Evolutionary conservation across 2,888 invertebrate species (phyloP), one percentile per base, ranked within the genome.

Genomic region (Lochmaea capreae): DNA sequence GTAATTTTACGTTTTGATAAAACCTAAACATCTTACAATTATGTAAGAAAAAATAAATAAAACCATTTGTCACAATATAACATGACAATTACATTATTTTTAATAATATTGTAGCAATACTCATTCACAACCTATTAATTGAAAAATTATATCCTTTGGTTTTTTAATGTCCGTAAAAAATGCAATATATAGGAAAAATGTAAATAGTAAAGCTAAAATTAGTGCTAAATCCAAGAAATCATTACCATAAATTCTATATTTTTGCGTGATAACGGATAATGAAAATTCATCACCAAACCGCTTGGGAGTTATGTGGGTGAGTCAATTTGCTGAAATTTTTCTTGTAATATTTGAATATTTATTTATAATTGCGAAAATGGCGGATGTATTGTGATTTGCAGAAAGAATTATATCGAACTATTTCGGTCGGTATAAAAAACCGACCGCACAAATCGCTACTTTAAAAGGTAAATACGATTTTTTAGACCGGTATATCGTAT

Each of bases 361-460:
- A 42, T 58, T 62, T 26, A 52, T 69, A 52, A 54, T 63, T 63
- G 42, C 42, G 52, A 70, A 54, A 6, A 70, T 63, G 42, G 11
- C 62, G 62, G 62, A 69, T 68, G 46, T 69, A 57, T 61, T 42
- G 49, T 49, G 33, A 16, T 62, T 43, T 18, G 12, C 39, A 8
- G 11, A 69, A 16, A 62, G 16, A 63, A 63, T 63, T 63, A 43
- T 39, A 9, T 63, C 3, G 11, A 18, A 70, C 18, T 62, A 69
- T 52, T 54, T 10, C 16, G 54, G 26, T 39, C 42, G 33, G 52
- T n/a, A 18, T 54, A 63, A 61, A 69, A 52, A 63, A 18, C 62
- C 70, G 52, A 63, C 70, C 70, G 22, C 70, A 58, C 42, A 70
- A n/a, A 70, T 11, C 54, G 70, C 70, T 70, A 54, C 57, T 63